A percentile compares a stretch with the other conserved stretches of the same genome.
Evolutionary conservation across 2,113 vertebrate genomes (phyloP).

Genomic region (Paramisgurnus dabryanus): DNA sequence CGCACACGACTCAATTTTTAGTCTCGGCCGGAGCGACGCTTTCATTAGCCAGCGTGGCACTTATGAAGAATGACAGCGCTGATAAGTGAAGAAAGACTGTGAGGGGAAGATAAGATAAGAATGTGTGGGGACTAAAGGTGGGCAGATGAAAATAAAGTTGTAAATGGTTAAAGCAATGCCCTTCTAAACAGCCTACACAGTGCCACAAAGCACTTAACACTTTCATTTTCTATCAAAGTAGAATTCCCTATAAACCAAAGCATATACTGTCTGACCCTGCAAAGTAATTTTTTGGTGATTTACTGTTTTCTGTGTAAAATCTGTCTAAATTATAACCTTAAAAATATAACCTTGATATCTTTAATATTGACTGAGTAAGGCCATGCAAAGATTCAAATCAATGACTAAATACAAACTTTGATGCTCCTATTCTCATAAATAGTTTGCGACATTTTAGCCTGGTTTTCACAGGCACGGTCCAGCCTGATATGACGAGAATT

Average conservation of each 20-base stretch:
- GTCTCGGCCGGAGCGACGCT: slow-evolving; percentile 63
- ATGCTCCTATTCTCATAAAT: no score
- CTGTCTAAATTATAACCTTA: no score
- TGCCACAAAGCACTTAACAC: slow-evolving; percentile 72
- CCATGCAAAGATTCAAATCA: no score
- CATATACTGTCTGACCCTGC: not conserved
- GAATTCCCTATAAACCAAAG: slow-evolving; percentile 65
- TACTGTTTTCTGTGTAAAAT: no score
- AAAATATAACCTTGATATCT: no score
- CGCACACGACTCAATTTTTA: slow-evolving; percentile 67
- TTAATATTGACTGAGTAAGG: no score
- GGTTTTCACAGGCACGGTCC: no score
- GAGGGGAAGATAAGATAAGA: slow-evolving; percentile 58
- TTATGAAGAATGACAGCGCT: slow-evolving; percentile 72
- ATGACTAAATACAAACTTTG: no score
- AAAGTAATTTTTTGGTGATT: no score
- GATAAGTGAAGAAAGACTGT: slow-evolving; percentile 62
- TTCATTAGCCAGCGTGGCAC: slow-evolving; percentile 73
- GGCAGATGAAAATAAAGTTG: slow-evolving; percentile 71
- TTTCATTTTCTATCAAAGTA: slow-evolving; percentile 68
- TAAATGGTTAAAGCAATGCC: slow-evolving; percentile 64
- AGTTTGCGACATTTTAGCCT: no score
- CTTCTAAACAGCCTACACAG: slow-evolving; percentile 58
- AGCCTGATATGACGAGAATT: no score
- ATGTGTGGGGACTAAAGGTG: slow-evolving; percentile 71